Evolutionary conservation across 2,797 vertebrate genomes (phyloP).

Genomic region (Pipistrellus pipistrellus): DNA sequence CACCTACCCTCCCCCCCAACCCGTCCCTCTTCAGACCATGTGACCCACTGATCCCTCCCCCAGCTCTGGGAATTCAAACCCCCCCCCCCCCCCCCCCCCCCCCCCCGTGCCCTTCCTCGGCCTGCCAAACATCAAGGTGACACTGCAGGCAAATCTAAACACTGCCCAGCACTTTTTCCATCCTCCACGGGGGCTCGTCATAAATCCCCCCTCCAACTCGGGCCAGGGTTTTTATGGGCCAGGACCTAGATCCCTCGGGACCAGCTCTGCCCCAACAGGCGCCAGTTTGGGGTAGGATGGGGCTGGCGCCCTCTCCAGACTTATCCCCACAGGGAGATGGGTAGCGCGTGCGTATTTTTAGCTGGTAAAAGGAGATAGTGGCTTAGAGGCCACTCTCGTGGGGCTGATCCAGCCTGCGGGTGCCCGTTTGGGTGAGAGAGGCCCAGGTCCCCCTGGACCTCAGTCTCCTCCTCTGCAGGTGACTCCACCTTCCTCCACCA

Average conservation of each 20-base stretch:
- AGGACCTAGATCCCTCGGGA: conserved; percentile 45
- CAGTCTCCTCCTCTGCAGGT: neutral
- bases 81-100: neutral
- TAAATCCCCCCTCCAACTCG: neutral
- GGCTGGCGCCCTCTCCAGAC: conserved; percentile 37
- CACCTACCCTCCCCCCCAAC: too few species aligned
- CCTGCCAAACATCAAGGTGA: conserved; percentile 64
- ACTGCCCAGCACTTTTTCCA: neutral
- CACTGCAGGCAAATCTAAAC: conserved; percentile 58
- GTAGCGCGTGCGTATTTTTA: conserved; percentile 64
- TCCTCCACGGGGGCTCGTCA: neutral
- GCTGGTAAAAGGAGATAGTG: conserved; percentile 43
- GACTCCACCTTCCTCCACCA: too few species aligned
- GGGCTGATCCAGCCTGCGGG: neutral
- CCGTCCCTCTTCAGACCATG: neutral
- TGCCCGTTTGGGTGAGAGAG: accelerated
- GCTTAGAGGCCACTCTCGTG: neutral
- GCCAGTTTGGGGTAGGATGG: neutral
- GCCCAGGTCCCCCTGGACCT: neutral
- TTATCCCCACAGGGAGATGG: conserved; percentile 9
- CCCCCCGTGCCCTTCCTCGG: neutral
- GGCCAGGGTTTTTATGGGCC: conserved; percentile 49
- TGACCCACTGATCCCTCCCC: neutral
- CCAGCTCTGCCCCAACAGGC: neutral
- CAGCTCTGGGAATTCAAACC: neutral